Conservation (phyloP, 2,797 vertebrate species). For the Adrianichthys oophorus region DNA sequence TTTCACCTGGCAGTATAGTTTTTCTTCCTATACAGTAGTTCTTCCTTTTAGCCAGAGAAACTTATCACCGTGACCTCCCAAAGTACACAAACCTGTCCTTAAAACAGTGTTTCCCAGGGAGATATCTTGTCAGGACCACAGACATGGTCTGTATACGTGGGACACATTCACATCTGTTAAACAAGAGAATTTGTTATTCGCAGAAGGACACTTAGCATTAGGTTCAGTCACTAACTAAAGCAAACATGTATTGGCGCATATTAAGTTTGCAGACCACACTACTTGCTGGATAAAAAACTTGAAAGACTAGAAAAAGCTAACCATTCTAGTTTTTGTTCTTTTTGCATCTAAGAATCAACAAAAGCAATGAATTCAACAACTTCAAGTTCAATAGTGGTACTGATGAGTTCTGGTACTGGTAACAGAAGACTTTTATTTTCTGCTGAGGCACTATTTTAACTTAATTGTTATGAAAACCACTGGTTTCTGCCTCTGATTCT, state of each 20-base stretch:
- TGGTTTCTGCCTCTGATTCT: too few species aligned
- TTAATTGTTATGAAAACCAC: too few species aligned
- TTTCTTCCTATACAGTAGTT: background rate
- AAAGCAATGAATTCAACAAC: too few species aligned
- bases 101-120: constrained; percentile 7
- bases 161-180: constrained; percentile 20
- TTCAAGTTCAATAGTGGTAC: too few species aligned
- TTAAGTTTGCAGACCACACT: too few species aligned
- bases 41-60: background rate
- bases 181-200: constrained; percentile 9
- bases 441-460: too few species aligned
- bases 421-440: too few species aligned
- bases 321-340: too few species aligned
- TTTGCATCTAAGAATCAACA: too few species aligned
- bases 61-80: background rate
- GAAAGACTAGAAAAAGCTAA: too few species aligned
- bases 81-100: constrained; percentile 11
- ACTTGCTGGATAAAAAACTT: too few species aligned
- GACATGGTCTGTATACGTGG: constrained; percentile 13
- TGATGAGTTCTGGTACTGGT: too few species aligned
- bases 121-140: background rate
- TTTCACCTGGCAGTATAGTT: background rate
- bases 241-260: background rate
- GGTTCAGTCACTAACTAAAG: constrained; percentile 10
- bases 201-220: constrained; percentile 2